Conservation (phyloP, 2,113 vertebrate species). For the Rhombomys opimus region DNA sequence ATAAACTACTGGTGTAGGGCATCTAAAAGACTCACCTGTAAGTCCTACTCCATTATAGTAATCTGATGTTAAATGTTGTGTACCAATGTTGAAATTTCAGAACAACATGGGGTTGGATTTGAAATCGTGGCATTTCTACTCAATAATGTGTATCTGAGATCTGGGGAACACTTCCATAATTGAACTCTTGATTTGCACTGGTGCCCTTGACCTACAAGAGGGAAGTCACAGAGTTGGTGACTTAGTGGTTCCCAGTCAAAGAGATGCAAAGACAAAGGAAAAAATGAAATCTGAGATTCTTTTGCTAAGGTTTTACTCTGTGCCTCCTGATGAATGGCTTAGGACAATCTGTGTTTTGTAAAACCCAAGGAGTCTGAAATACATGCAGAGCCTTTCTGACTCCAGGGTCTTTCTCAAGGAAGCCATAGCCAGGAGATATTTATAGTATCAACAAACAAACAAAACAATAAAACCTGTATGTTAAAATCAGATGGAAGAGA, state of each 20-base stretch:
- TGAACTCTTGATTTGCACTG: background rate
- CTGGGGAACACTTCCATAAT: background rate
- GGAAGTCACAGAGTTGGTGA: background rate
- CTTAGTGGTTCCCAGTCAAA: background rate
- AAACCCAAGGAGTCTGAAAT: background rate
- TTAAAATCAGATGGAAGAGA: slow-evolving; percentile 37
- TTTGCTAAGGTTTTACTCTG: background rate
- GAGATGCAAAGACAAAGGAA: background rate
- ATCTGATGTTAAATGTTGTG: background rate
- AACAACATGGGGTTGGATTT: background rate
- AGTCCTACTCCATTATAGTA: background rate
- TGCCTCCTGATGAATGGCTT: background rate
- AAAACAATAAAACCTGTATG: background rate
- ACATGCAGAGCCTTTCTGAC: background rate
- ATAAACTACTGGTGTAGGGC: background rate
- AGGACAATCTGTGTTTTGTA: background rate
- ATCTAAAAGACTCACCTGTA: background rate
- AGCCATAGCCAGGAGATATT: background rate
- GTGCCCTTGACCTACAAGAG: background rate
- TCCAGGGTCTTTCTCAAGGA: background rate
- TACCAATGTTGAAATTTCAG: background rate
- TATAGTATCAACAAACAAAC: background rate
- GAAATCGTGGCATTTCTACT: background rate
- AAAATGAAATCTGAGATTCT: background rate
- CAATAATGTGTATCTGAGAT: background rate